Evolutionary conservation across 2,113 vertebrate species (phyloP).

Genomic region (Notiomystis cincta): DNA sequence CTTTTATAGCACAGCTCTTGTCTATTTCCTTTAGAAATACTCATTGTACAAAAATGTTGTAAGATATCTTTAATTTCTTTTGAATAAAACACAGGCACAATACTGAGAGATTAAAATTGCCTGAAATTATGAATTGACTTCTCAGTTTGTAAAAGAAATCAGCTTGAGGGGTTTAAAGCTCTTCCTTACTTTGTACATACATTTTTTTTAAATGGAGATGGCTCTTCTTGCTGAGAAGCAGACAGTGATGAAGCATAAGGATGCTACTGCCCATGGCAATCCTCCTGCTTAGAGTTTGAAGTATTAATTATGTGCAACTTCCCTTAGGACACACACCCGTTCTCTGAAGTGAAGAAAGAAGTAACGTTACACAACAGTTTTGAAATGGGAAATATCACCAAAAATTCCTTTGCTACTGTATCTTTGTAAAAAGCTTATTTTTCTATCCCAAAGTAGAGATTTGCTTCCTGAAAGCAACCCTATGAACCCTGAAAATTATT

Average conservation of each 20-base stretch:
- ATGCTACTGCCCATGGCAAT: not conserved
- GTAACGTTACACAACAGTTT: not conserved
- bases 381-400: not conserved
- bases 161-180: not conserved
- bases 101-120: not conserved
- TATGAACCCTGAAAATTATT: not conserved
- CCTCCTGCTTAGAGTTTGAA: not conserved
- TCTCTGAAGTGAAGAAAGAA: not conserved
- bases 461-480: not conserved
- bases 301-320: not conserved
- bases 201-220: not conserved
- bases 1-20: not conserved
- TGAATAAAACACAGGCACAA: not conserved
- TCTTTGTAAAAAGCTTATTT: not conserved
- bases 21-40: not conserved
- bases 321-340: not conserved
- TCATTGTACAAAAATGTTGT: not conserved
- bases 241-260: not conserved
- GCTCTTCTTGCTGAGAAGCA: not conserved
- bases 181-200: not conserved
- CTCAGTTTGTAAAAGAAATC: not conserved
- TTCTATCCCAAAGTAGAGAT: not conserved
- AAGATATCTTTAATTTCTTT: not conserved
- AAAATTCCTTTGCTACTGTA: not conserved
- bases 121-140: not conserved